A percentile compares a stretch with the other conserved stretches of the same genome.
Evolutionary conservation across 2,888 invertebrate species (phyloP).

Genomic region (Hofmannophila pseudospretella): DNA sequence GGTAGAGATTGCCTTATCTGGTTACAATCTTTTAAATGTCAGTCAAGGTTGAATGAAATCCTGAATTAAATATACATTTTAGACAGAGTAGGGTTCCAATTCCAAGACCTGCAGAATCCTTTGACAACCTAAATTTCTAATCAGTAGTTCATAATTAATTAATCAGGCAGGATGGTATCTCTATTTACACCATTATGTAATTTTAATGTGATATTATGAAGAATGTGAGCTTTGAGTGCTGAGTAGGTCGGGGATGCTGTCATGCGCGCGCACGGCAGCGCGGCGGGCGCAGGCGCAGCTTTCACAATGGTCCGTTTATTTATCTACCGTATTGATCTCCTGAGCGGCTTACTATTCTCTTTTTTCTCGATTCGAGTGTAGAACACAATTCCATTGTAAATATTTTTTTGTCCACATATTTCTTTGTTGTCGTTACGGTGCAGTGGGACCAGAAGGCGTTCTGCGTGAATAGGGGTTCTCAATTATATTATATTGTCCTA

Average conservation of each 20-base stretch:
- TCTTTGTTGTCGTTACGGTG: conserved; percentile 47
- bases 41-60: too few relatives aligned
- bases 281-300: too few relatives aligned
- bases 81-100: too few relatives aligned
- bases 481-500: conserved; percentile 51
- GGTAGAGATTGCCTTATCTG: conserved; percentile 49
- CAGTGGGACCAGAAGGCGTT: conserved; percentile 47
- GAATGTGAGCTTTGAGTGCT: conserved; percentile 10
- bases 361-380: conserved; percentile 36
- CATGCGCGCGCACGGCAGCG: conserved; percentile 29
- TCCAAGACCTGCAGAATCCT: too few relatives aligned
- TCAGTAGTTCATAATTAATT: too few relatives aligned
- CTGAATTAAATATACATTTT: too few relatives aligned
- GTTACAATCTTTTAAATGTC: conserved; percentile 20
- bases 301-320: conserved; percentile 59
- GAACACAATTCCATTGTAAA: conserved; percentile 59
- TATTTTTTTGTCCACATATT: conserved; percentile 64
- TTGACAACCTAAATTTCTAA: too few relatives aligned
- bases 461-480: conserved; percentile 47
- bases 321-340: conserved; percentile 66
- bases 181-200: too few relatives aligned
- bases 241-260: conserved; percentile 22
- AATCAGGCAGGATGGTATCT: too few relatives aligned
- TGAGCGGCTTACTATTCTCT: conserved; percentile 46
- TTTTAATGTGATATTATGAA: background rate